Evolutionary conservation across 2,113 vertebrate species (phyloP), one percentile per base, ranked within the genome.

Genomic region (Seriola rivoliana): DNA sequence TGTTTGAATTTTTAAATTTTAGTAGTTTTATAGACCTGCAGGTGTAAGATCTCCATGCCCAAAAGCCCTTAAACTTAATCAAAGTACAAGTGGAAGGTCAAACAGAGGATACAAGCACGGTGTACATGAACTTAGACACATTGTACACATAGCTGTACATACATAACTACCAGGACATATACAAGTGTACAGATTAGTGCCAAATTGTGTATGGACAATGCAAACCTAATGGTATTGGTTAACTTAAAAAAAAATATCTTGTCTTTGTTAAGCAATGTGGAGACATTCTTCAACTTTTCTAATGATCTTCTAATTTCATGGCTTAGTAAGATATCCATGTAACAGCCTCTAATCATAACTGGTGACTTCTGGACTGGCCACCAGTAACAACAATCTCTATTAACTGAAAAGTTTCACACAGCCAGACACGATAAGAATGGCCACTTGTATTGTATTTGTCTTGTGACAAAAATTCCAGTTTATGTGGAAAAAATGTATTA

Each of bases 51-150:
- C 2, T n/a, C 4, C 16, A 40, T 11, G 32, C n/a, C 7, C 4
- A 44, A 44, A 23, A 3, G 7, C 23, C 5, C 44, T 13, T 23
- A 6, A 1, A 36, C 46, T 17, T 29, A 25, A 25, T 54, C 5
- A 70, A 57, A 64, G 10, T 44, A 62, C 57, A 59, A 58, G 44
- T 60, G 17, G 29, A 34, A n/a, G 25, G 36, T 65, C 52, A 79
- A 54, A 63, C 19, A 70, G n/a, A 63, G 42, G 29, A 48, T 0
- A 11, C 25, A 48, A 23, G 67, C 12, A 65, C n/a, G 1, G 32
- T 42, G 23, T 34, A 19, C 52, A 57, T 14, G 10, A 10, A 29
- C 9, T 16, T 7, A 23, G 19, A 21, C 29, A 66, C 29, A 32
- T 59, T 59, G 38, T 36, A 40, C 23, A 38, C 3, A 12, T 12